phyloP scores from a whole-genome alignment of 2,113 vertebrate genomes.

The Perognathus longimembris region DNA sequence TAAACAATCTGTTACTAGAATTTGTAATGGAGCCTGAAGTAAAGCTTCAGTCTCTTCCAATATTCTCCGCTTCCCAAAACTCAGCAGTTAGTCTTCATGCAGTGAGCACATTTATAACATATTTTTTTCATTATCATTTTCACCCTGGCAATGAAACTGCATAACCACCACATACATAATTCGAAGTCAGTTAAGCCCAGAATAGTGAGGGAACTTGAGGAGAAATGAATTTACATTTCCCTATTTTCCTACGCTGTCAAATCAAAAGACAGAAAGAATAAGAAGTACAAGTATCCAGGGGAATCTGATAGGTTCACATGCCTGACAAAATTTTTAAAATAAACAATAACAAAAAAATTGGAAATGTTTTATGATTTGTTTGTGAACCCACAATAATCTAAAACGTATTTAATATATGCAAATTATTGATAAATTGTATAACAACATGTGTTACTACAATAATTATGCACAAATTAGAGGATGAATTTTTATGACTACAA shows the following conservation, averaged over 20 bases:
- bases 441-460: neutral
- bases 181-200: conserved; percentile 29
- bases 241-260: conserved; percentile 27
- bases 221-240: conserved; percentile 36
- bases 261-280: neutral
- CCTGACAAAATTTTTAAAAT: neutral
- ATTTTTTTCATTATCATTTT: conserved; percentile 66
- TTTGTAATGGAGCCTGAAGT: conserved; percentile 37
- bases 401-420: neutral
- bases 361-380: neutral
- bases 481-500: neutral
- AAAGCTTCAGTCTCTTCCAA: conserved; percentile 17
- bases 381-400: neutral
- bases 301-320: neutral
- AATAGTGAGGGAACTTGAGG: conserved; percentile 43
- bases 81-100: neutral
- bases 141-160: neutral
- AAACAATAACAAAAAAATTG: neutral
- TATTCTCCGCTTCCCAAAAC: conserved; percentile 1
- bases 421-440: conserved; percentile 50
- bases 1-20: conserved; percentile 45
- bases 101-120: conserved; percentile 49
- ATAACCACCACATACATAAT: conserved; percentile 51
- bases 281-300: neutral
- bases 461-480: conserved; percentile 22